A percentile compares a stretch with the other conserved stretches of the same genome.
phyloP scores from a whole-genome alignment of 2,797 vertebrate species.

The Manis javanica region DNA sequence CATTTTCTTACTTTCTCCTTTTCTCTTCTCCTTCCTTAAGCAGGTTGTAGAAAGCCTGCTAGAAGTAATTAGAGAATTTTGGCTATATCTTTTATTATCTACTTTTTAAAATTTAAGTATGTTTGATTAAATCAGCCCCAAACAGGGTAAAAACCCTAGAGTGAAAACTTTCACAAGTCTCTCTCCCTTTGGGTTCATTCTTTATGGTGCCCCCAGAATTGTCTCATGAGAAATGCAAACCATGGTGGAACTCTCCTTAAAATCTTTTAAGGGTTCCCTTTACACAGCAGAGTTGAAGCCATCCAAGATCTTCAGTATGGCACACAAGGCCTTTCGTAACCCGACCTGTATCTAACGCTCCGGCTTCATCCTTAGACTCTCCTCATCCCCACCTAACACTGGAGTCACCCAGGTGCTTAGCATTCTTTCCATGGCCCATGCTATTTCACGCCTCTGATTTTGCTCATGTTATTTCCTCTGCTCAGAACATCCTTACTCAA shows the following conservation, averaged over 20 bases:
- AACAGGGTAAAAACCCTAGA: not conserved
- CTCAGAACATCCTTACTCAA: constrained; percentile 46
- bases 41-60: not conserved
- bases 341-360: not conserved
- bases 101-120: not conserved
- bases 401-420: not conserved
- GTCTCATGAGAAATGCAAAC: not conserved
- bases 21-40: not conserved
- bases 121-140: not conserved
- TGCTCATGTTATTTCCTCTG: constrained; percentile 33
- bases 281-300: not conserved
- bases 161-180: not conserved
- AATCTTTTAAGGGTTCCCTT: not conserved
- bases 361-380: not conserved
- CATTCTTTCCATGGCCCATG: not conserved
- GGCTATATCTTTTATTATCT: not conserved
- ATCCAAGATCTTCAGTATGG: not conserved
- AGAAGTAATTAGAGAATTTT: not conserved
- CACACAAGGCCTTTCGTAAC: fast-evolving
- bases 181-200: not conserved
- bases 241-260: not conserved
- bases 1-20: not conserved
- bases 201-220: not conserved
- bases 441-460: constrained; percentile 58
- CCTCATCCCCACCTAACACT: not conserved